These are phyloP conservation scores for Halesus radiatus DNA, from an alignment of 1,140 invertebrate genomes.

Conservation along the genomic window DNA sequence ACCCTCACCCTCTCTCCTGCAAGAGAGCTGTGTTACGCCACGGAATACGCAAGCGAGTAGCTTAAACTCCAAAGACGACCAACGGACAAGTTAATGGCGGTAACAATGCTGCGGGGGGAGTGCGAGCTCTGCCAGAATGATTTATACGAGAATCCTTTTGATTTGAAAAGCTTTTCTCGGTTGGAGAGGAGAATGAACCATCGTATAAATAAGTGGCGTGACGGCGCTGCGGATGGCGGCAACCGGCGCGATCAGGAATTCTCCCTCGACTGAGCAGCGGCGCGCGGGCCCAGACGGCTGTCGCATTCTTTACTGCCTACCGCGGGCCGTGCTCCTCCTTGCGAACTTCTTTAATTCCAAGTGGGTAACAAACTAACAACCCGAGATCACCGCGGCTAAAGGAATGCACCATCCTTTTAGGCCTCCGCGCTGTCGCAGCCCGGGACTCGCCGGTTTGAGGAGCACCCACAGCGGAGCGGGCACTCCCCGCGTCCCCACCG, in stretches of 20 bases:
- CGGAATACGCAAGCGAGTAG: no score
- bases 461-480: not conserved
- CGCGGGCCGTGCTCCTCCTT: not conserved
- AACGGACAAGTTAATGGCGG: not conserved
- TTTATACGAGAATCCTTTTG: not conserved
- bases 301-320: constrained; percentile 18
- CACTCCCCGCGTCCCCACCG: not conserved
- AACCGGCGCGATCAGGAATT: constrained; percentile 34
- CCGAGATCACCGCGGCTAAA: not conserved
- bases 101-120: not conserved
- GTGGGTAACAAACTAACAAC: not conserved
- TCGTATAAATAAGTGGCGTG: constrained; percentile 25
- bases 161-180: not conserved
- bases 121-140: not conserved
- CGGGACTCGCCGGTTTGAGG: not conserved
- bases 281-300: constrained; percentile 10
- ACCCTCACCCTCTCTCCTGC: no score
- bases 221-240: not conserved
- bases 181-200: constrained; percentile 12
- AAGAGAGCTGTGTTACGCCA: no score
- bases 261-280: constrained; percentile 11
- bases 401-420: not conserved
- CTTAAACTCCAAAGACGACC: not conserved
- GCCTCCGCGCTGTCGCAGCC: not conserved
- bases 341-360: constrained; percentile 1